These are phyloP conservation scores for Procavia capensis DNA, from an alignment of 2,113 vertebrate genomes.

Conservation along the genomic window DNA sequence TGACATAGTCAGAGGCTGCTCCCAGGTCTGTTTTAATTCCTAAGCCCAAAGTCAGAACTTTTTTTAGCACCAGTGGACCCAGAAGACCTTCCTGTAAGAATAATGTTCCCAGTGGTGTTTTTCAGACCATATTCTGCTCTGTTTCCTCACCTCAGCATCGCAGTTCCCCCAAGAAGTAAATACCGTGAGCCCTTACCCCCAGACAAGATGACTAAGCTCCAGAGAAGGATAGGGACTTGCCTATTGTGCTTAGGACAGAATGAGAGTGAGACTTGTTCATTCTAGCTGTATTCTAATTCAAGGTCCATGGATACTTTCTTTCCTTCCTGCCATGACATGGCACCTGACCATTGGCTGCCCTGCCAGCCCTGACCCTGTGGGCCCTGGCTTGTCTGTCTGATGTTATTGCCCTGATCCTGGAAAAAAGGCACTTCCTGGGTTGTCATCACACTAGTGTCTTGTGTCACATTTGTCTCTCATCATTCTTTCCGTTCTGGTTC, in stretches of 20 bases:
- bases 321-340: not conserved
- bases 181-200: not conserved
- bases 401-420: accelerated
- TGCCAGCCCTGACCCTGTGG: not conserved
- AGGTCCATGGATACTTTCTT: not conserved
- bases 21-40: not conserved
- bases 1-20: not conserved
- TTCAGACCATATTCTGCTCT: not conserved
- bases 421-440: accelerated
- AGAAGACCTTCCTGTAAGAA: no score
- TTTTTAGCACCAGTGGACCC: not conserved
- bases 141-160: not conserved
- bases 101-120: not conserved
- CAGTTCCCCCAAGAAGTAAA: not conserved
- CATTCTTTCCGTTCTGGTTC: not conserved
- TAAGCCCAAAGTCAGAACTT: not conserved
- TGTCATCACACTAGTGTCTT: not conserved
- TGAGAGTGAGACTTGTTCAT: not conserved
- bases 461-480: not conserved
- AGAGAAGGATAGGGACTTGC: accelerated
- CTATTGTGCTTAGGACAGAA: not conserved
- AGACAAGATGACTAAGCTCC: not conserved
- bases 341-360: not conserved
- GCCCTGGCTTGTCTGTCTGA: not conserved
- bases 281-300: not conserved